Evolutionary conservation across 2,888 invertebrate genomes (phyloP), one percentile per base, ranked within the genome.

Genomic region (Epiblema foenella): DNA sequence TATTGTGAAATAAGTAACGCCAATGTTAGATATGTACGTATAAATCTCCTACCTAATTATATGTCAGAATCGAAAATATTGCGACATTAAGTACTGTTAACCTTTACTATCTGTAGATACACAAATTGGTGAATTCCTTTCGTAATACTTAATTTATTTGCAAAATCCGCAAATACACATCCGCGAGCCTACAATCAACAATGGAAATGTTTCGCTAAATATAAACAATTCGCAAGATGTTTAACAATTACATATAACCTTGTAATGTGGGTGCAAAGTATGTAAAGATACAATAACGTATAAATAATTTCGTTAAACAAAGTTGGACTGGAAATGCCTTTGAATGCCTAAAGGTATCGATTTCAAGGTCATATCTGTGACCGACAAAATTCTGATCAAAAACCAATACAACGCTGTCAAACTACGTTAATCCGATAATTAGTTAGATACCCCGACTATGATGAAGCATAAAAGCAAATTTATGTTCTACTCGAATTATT

Each of bases 341-440:
- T 46, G 11, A 33, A 33, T 33, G 7, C 9, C 33, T 33, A 33
- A 33, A 3, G 33, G 33, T 33, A 7, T 33, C 33, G 33, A 29
- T 33, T 33, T 18, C 58, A 58, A 58, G 37, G 58, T 29, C 46
- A 60, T 39, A 39, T 3, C 8, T 49, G 46, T 49, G 29, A 46
- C 29, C 46, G 46, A 60, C n/a, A 60, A n/a, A 18, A 12, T 8
- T 46, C 46, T 1, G n/a, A n/a, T 46, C 15, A 46, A 46, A 46
- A 8, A 39, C 5, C 29, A 37, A 49, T 49, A 49, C 49, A 9
- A 17, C 33, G 49, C 1, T 62, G 51, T 46, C 42, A 20, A 20
- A 24, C 24, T 42, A 42, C 12, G 10, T 42, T 59, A 24, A 59
- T 51, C 62, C 51, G 49, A 18, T 62, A 51, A 51, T 62, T 51